Evolutionary conservation across 2,797 vertebrate genomes (phyloP).

Genomic region (Hoplostethus atlanticus): DNA sequence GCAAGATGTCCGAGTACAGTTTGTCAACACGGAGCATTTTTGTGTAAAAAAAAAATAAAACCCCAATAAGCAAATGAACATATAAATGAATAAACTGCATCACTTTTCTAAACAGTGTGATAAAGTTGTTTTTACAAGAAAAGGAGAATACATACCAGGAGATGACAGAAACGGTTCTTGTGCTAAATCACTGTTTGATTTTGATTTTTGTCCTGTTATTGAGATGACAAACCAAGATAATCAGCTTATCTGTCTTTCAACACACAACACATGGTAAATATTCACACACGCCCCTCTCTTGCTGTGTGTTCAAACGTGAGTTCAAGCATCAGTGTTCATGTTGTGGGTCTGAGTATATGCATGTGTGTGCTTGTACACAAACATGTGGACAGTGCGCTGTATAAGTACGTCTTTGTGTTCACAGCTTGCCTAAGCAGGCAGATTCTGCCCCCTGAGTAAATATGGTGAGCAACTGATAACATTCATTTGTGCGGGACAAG

Average conservation of each 20-base stretch:
- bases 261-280: conserved; percentile 7
- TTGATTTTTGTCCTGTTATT: conserved; percentile 3
- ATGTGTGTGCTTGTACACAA: conserved; percentile 51
- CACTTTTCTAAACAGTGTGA: background rate
- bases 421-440: conserved; percentile 71
- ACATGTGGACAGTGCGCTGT: conserved; percentile 48
- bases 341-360: conserved; percentile 26
- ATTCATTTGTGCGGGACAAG: conserved; percentile 69
- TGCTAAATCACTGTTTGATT: conserved; percentile 2
- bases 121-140: background rate
- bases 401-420: conserved; percentile 71
- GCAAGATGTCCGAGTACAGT: no score
- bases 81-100: background rate
- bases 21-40: background rate
- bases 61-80: no score
- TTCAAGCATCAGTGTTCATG: conserved; percentile 6
- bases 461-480: conserved; percentile 79
- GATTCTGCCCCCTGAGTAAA: conserved; percentile 74
- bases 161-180: background rate
- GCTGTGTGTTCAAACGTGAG: conserved; percentile 25
- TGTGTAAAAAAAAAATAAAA: background rate
- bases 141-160: background rate
- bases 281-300: background rate
- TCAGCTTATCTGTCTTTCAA: background rate
- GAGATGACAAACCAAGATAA: conserved; percentile 23